Evolutionary conservation across 2,113 vertebrate species (phyloP).

Genomic region (Poeciliopsis retropinna): DNA sequence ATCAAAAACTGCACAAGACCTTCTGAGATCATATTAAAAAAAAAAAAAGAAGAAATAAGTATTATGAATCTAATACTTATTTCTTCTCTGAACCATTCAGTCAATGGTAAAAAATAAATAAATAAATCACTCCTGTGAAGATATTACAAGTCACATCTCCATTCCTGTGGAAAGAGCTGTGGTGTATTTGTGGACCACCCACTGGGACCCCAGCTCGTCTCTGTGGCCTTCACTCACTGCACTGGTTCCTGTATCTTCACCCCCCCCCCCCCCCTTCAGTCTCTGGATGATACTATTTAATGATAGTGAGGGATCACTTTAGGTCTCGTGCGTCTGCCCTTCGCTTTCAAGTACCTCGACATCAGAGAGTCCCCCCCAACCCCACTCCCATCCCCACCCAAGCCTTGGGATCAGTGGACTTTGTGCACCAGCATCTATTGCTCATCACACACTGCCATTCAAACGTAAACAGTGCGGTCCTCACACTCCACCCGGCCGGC

Average conservation of each 20-base stretch:
- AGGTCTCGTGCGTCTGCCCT: conserved; percentile 68
- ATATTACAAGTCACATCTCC: conserved; percentile 32
- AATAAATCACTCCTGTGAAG: conserved; percentile 9
- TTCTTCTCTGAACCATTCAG: conserved; percentile 27
- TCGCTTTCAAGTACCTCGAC: conserved; percentile 76
- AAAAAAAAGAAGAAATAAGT: neutral
- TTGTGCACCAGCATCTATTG: conserved; percentile 78
- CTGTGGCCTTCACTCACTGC: conserved; percentile 40
- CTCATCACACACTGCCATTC: conserved; percentile 76
- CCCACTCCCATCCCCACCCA: neutral
- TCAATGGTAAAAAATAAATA: conserved; percentile 28
- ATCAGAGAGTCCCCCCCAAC: conserved; percentile 68
- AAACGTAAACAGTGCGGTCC: conserved; percentile 78
- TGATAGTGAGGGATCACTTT: conserved; percentile 80
- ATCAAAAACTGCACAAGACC: conserved; percentile 1
- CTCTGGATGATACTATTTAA: conserved; percentile 75
- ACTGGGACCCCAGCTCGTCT: conserved; percentile 59
- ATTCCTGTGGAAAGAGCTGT: conserved; percentile 32
- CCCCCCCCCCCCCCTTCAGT: neutral
- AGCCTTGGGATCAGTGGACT: conserved; percentile 69
- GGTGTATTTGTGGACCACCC: conserved; percentile 74
- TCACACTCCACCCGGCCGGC: conserved; percentile 68
- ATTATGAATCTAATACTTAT: conserved; percentile 20
- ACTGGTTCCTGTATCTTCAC: conserved; percentile 52
- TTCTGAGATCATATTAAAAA: neutral